phyloP scores from a whole-genome alignment of 1,140 invertebrate species.

The Calephelis virginiensis region DNA sequence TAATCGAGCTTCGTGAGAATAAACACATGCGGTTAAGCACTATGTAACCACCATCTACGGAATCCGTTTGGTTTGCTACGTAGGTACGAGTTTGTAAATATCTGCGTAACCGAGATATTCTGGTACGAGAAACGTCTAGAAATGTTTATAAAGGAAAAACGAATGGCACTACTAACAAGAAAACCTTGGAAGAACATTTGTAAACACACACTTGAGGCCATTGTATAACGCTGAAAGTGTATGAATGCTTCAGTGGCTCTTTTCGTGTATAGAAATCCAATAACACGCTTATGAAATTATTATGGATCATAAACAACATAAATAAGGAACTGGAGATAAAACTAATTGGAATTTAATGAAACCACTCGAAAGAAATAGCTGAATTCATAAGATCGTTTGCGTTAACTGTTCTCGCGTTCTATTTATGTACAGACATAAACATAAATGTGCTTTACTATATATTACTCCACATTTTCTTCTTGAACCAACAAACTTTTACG shows the following conservation, averaged over 20 bases:
- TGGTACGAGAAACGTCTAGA: constrained; percentile 15
- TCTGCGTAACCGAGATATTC: constrained; percentile 20
- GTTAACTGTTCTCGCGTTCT: constrained; percentile 16
- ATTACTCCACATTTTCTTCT: neutral
- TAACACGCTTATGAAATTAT: constrained; percentile 61
- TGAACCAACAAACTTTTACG: neutral
- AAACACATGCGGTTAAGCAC: constrained; percentile 20
- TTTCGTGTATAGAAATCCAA: constrained; percentile 54
- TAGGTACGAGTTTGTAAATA: constrained; percentile 16
- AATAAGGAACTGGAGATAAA: constrained; percentile 19
- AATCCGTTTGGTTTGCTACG: constrained; percentile 25
- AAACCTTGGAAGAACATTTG: constrained; percentile 18
- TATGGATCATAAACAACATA: constrained; percentile 32
- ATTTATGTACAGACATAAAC: constrained; percentile 19
- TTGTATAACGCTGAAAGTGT: constrained; percentile 11
- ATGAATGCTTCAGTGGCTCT: constrained; percentile 11
- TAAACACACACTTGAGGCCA: constrained; percentile 18
- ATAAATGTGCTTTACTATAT: constrained; percentile 4
- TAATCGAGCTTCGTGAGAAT: constrained; percentile 60
- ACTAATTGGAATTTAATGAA: constrained; percentile 17
- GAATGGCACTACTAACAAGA: constrained; percentile 21
- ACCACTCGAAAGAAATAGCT: constrained; percentile 19
- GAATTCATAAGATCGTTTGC: constrained; percentile 18
- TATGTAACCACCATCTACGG: constrained; percentile 3
- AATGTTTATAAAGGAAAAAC: constrained; percentile 19